These are phyloP conservation scores for Himalopsyche tibetana DNA, from an alignment of 2,888 invertebrate species.

Conservation along the genomic window DNA sequence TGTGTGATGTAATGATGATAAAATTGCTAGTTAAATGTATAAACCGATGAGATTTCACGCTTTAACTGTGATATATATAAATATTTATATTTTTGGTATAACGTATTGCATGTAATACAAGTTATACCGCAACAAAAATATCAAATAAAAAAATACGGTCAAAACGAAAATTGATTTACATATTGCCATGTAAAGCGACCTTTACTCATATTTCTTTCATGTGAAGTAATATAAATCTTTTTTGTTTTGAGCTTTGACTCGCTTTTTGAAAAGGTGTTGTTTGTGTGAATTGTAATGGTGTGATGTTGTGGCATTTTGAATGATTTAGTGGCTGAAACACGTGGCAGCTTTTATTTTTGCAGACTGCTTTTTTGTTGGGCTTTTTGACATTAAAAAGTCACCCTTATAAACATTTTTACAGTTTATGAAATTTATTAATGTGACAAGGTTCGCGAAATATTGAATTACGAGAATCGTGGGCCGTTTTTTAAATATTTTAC, in stretches of 20 bases:
- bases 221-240: slow-evolving; percentile 12
- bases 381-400: slow-evolving; percentile 20
- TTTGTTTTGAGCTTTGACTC: slow-evolving; percentile 26
- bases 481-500: too few species aligned
- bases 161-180: too few species aligned
- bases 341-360: neutral
- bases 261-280: slow-evolving; percentile 7
- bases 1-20: too few species aligned
- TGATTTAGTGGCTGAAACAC: slow-evolving; percentile 19
- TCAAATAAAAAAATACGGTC: too few species aligned
- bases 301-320: slow-evolving; percentile 24
- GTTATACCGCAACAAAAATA: too few species aligned
- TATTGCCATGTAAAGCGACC: neutral
- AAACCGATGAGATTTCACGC: too few species aligned
- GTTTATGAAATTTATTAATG: neutral
- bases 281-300: slow-evolving; percentile 30
- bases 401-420: neutral
- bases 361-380: too few species aligned
- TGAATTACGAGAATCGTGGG: too few species aligned
- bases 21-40: too few species aligned
- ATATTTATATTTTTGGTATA: too few species aligned
- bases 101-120: too few species aligned
- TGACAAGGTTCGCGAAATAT: neutral
- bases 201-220: neutral
- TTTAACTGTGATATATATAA: too few species aligned